Percentiles rank a stretch among this genome's conserved stretches.
Conservation (phyloP, 2,113 vertebrate species). For the Protomyctophum bolini region DNA sequence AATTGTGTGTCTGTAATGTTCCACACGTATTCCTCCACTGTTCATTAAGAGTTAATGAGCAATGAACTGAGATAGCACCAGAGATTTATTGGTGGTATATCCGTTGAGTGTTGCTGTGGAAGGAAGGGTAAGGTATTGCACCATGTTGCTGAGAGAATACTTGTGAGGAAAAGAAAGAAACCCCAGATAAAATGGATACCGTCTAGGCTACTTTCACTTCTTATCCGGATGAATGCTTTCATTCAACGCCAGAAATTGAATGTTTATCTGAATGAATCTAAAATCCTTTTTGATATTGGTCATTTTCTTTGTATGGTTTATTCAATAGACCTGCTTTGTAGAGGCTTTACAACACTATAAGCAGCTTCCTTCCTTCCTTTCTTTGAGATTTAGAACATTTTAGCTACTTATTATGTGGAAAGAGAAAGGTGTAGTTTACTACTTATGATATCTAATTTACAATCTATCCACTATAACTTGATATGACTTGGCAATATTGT, state of each 20-base stretch:
- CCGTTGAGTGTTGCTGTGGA: conserved; percentile 43
- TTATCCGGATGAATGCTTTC: neutral
- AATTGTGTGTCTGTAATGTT: conserved; percentile 82
- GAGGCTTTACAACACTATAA: conserved; percentile 10
- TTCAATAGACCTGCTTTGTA: conserved; percentile 16
- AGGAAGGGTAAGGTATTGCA: conserved; percentile 27
- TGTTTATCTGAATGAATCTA: neutral
- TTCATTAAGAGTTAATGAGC: conserved; percentile 66
- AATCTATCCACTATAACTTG: too few species aligned
- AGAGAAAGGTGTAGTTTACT: neutral
- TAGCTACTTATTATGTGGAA: neutral
- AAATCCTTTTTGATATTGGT: too few species aligned
- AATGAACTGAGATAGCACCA: conserved; percentile 29
- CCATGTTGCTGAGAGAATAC: conserved; percentile 39
- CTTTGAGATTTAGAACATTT: too few species aligned
- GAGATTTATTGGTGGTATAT: conserved; percentile 44
- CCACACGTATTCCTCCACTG: conserved; percentile 57
- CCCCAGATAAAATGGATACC: too few species aligned
- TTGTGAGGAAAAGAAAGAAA: too few species aligned
- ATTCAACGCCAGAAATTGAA: neutral
- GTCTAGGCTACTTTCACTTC: conserved; percentile 19
- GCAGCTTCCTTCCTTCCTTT: neutral
- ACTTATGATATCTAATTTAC: neutral
- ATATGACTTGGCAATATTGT: too few species aligned
- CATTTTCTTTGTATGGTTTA: conserved; percentile 4